Evolutionary conservation across 2,113 vertebrate species (phyloP), one percentile per base, ranked within the genome.

Genomic region (Scatophagus argus): DNA sequence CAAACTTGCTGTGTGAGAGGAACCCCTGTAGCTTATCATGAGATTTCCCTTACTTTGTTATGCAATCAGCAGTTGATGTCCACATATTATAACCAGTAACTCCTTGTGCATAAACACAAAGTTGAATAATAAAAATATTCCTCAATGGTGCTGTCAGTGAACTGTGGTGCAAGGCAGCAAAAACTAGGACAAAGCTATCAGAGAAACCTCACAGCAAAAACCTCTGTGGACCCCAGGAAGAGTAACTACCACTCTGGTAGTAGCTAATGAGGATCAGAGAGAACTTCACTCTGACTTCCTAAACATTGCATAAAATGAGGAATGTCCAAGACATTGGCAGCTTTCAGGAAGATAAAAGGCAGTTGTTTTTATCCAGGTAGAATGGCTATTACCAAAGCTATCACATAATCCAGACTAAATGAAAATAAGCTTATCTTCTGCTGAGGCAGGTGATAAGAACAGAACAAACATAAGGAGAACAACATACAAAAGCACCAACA

Each of bases 321-420:
- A 87, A 87, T 82, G 79, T 91, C 76, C 69, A 51, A 81, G 73
- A 86, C 77, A 52, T 51, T 82, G 82, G 79, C 83, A 75, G 63
- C 68, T 84, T 72, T 81, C 72, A 46, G 49, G 72, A 77, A 51
- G 71, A 66, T 77, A 59, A 74, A 89, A 79, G 86, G 82, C 84
- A 73, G 82, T 63, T 68, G 73, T 72, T 77, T 56, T 61, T 44
- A 46, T 91, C 75, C 60, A 75, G 74, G 65, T 71, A 71, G 66
- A 85, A 25, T 44, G 27, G 69, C 69, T 61, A 47, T 62, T 27
- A 81, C 36, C 79, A 82, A 67, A 79, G 16, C 51, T 58, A 60
- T 81, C 78, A 51, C 52, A 52, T 78, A 82, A 73, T 82, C 82
- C 65, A 71, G 72, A 75, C 60, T 43, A 52, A 76, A 84, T 54